Conservation (phyloP, 2,113 vertebrate species). For the Theropithecus gelada region DNA sequence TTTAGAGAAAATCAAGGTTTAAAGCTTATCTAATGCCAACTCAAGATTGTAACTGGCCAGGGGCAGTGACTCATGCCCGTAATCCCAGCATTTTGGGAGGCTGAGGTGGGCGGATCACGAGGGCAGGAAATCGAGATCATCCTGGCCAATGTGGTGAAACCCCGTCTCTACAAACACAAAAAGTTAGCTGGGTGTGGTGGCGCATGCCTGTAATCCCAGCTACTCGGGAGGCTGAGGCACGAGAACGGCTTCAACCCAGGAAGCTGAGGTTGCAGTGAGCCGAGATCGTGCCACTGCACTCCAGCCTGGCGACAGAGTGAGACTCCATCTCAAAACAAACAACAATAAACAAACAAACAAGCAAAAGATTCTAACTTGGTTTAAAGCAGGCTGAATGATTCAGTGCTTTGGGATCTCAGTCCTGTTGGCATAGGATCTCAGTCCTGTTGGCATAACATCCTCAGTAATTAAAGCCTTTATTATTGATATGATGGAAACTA, state of each 20-base stretch:
- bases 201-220: background rate
- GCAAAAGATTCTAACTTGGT: background rate
- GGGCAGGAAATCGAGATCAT: background rate
- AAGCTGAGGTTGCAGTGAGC: background rate
- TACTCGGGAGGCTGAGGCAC: background rate
- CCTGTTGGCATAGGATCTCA: background rate
- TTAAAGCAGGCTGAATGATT: background rate
- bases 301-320: background rate
- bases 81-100: background rate
- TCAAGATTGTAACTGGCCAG: background rate
- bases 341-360: background rate
- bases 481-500: background rate
- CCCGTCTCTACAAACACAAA: background rate
- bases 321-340: background rate
- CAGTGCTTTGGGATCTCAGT: background rate
- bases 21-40: background rate
- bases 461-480: slow-evolving; percentile 24
- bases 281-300: background rate
- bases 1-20: slow-evolving; percentile 24
- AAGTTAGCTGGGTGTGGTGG: background rate
- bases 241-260: background rate
- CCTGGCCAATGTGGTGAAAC: background rate
- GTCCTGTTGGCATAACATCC: no score
- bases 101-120: background rate
- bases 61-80: background rate